Percentiles rank a stretch among this genome's conserved stretches.
phyloP scores from a whole-genome alignment of 1,140 invertebrate species.

The Drosophila funebris region DNA sequence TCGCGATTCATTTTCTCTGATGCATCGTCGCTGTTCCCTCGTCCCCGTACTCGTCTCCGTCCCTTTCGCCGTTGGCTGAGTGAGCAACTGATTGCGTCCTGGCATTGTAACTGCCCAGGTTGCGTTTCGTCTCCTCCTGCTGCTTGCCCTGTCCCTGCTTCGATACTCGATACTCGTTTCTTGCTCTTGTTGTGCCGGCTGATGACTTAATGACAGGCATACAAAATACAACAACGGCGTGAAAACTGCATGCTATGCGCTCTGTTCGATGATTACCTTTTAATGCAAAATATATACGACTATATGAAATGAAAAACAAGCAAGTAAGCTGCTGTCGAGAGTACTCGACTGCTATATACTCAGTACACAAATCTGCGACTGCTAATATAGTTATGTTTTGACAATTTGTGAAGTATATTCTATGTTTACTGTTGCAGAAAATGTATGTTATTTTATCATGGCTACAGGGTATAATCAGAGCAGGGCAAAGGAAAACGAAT shows the following conservation, averaged over 20 bases:
- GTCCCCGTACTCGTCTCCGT: neutral
- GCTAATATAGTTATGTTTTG: too few relatives aligned
- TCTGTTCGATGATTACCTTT: conserved; percentile 77
- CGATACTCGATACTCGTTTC: neutral
- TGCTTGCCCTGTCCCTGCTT: neutral
- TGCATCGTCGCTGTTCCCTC: conserved; percentile 18
- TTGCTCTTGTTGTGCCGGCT: conserved; percentile 66
- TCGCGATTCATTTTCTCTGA: conserved; percentile 69
- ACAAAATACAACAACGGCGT: conserved; percentile 79
- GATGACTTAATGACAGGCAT: conserved; percentile 79
- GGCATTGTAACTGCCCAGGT: conserved; percentile 19
- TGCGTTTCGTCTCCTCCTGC: neutral
- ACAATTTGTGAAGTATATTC: too few relatives aligned
- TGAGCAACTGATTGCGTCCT: conserved; percentile 72
- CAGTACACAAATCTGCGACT: neutral
- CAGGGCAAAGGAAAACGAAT: conserved; percentile 1
- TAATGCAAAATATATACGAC: conserved; percentile 62
- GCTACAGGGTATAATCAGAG: neutral
- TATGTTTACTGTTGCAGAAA: too few relatives aligned
- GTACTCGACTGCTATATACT: neutral
- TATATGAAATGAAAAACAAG: conserved; percentile 32
- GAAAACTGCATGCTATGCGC: conserved; percentile 70
- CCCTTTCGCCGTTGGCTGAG: conserved; percentile 19
- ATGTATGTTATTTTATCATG: too few relatives aligned
- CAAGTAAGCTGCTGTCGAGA: neutral